Conservation (phyloP, 2,113 vertebrate genomes). For the Gallinago media region DNA sequence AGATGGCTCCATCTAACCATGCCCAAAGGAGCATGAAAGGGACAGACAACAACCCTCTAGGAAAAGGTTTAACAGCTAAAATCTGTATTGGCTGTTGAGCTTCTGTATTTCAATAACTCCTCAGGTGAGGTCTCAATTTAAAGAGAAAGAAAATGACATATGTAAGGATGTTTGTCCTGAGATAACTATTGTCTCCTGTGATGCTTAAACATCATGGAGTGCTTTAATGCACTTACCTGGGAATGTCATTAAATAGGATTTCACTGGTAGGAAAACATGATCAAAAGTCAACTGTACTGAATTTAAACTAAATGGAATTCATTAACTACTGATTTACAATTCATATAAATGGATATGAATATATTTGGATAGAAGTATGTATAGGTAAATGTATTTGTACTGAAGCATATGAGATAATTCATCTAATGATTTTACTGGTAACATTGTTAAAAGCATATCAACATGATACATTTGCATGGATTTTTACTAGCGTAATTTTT, state of each 20-base stretch:
- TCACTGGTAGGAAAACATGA: neutral
- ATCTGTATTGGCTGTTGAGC: neutral
- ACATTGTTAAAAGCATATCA: neutral
- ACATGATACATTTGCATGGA: neutral
- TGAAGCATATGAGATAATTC: neutral
- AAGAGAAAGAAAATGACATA: neutral
- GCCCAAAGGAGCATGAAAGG: neutral
- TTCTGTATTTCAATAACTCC: neutral
- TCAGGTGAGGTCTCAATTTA: neutral
- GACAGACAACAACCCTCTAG: neutral
- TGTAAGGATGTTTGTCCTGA: neutral
- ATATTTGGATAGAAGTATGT: neutral
- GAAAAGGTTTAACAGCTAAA: neutral
- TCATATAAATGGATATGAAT: neutral
- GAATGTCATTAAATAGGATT: neutral
- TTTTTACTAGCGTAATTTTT: neutral
- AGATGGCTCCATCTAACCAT: conserved; percentile 54
- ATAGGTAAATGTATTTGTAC: neutral
- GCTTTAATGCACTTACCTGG: neutral
- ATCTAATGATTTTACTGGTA: neutral
- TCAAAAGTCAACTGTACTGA: neutral
- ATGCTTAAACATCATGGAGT: neutral
- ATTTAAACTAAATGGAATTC: neutral
- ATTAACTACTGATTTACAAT: neutral
- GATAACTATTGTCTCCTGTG: neutral